Base-by-base conservation (phyloP, 2,888 invertebrate species). In the Pseudoips prasinana region DNA sequence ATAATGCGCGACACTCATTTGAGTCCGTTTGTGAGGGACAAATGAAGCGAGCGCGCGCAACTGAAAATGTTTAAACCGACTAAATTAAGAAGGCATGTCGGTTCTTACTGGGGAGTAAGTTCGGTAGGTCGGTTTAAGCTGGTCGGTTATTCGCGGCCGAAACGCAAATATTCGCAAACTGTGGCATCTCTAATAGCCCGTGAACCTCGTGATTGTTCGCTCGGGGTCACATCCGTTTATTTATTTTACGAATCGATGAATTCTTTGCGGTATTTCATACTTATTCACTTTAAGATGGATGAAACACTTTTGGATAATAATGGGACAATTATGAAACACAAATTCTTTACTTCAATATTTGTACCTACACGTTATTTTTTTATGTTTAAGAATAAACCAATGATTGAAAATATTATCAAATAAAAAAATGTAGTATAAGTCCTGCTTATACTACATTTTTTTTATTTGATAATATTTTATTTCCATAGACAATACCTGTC, bases 1-100 rank as follows among this genome's bases (percentile, higher is more conserved):
- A 82, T 83, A 83, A 82, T 80, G 64, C 65, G 55, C 68, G 55
- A 63, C 61, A 72, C 75, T 81, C 82, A 80, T 83, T 83, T 77
- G 66, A 59, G 58, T 51, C 56, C 77, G 75, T 75, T 81, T 83
- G 81, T 81, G 73, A 72, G 52, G 68, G 71, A 63, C 78, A 78
- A 82, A 83, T 84, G 82, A 82, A 79, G 76, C 82, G 76, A 43
- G 56, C 50, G 55, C 55, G 56, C 50, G 55, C 55, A 56, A 57
- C 57, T 58, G 65, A 53, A 63, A 67, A 64, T 63, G 69, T 58
- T 61, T 61, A 56, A 64, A 65, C 60, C 55, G 53, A 27, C 75
- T 74, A 72, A 36, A 31, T 24, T 43, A 53, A 44, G 44, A 7
- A 29, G 67, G 59, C 33, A 73, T 33, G 40, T 35, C 41, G 58